phyloP scores from a whole-genome alignment of 1,140 invertebrate species.

The Drosophila pseudoobscura region DNA sequence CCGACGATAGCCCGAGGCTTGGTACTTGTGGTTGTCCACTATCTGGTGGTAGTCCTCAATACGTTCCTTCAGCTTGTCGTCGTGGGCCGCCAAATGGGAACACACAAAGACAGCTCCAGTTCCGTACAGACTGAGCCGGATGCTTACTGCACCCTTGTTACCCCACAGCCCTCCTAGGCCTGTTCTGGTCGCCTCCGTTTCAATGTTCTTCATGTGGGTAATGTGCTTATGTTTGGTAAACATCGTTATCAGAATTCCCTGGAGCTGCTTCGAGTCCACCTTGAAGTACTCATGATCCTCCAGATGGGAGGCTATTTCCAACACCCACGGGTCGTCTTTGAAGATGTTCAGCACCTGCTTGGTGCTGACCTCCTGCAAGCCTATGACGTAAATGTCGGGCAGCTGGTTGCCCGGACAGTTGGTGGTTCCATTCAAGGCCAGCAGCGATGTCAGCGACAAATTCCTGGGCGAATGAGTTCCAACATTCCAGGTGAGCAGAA shows the following conservation, averaged over 20 bases:
- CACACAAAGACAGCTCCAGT: conserved; percentile 94
- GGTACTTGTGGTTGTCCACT: conserved; percentile 88
- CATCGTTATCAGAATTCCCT: conserved; percentile 90
- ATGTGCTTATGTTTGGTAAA: conserved; percentile 92
- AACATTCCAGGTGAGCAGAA: conserved; percentile 93
- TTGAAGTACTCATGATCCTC: conserved; percentile 88
- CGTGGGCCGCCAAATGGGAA: conserved; percentile 94
- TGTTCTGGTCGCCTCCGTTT: conserved; percentile 93
- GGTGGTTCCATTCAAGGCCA: conserved; percentile 87
- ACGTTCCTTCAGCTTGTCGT: conserved; percentile 90
- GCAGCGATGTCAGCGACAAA: conserved; percentile 87
- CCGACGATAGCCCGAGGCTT: conserved; percentile 88
- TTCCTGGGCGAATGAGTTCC: conserved; percentile 88
- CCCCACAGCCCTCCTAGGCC: conserved; percentile 95
- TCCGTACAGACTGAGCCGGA: conserved; percentile 93
- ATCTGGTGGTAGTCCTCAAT: conserved; percentile 95
- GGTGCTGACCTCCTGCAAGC: conserved; percentile 94
- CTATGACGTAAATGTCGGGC: conserved; percentile 93
- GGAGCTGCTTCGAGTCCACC: conserved; percentile 89
- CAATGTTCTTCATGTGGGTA: conserved; percentile 90
- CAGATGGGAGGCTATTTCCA: conserved; percentile 86
- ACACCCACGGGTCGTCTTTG: conserved; percentile 92
- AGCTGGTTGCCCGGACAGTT: conserved; percentile 84
- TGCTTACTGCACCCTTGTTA: conserved; percentile 94
- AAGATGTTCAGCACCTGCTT: conserved; percentile 90